Evolutionary conservation across 2,888 invertebrate species (phyloP), one percentile per base, ranked within the genome.

Genomic region (Tuta absoluta): DNA sequence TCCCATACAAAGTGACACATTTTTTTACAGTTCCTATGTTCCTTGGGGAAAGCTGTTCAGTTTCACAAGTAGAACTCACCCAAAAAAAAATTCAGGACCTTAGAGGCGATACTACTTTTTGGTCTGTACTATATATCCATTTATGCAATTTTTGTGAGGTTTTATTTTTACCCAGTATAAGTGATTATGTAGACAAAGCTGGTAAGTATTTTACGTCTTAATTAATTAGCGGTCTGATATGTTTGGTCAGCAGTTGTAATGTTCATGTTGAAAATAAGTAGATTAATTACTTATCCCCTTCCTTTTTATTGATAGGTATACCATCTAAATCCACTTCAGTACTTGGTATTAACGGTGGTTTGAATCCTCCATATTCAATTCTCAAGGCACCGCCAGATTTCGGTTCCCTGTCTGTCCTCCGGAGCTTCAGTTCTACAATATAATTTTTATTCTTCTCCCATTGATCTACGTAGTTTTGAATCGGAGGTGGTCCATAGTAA

Each of bases 301-400:
- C 45, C 45, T 45, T 72, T 63, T 84, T 85, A 49, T 93, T 88
- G 1, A 95, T 81, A 0, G 95, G 95, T 67, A 93, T 84, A 0
- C 95, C 95, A 68, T 95, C 93, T 68, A 96, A 94, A 75, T 96
- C 96, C 11, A 96, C 94, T 80, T 96, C 95, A 4, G 95, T 92
- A 0, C 97, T 97, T 0, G 97, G 97, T 67, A 95, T 93, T 72
- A 97, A 81, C 0, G 96, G 97, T 0, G 97, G 96, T 74, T 95
- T 95, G 72, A 97, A 97, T 0, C 96, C 95, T 2, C 95, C 94
- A 72, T 97, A 97, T 71, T 97, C 97, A 75, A 97, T 93, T 73
- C 95, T 94, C 0, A 96, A 87, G 10, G 21, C 51, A 14, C 60
- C 45, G 38, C 83, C 85, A 0, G 77, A 77, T 67, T 84, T 88